These are phyloP conservation scores for Microcebus griseorufus DNA, from an alignment of 2,113 vertebrate genomes.

Conservation along the genomic window DNA sequence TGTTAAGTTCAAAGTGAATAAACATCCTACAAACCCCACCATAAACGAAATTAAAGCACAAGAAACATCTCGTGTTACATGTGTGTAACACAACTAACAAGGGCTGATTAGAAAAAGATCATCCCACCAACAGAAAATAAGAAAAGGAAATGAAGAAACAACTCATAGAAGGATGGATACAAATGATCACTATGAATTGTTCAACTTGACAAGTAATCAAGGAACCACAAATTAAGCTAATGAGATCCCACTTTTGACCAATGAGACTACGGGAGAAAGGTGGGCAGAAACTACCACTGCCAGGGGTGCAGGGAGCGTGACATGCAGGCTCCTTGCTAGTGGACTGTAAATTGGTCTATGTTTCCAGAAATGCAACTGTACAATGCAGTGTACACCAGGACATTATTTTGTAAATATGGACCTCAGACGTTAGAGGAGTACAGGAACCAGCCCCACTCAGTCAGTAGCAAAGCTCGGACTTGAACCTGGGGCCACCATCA, in stretches of 20 bases:
- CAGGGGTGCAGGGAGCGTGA: no score
- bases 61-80: not conserved
- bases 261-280: not conserved
- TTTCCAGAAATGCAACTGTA: not conserved
- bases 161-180: not conserved
- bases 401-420: not conserved
- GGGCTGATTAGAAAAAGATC: not conserved
- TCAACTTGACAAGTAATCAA: not conserved
- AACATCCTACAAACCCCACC: not conserved
- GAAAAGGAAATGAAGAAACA: not conserved
- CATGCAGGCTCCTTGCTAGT: rapidly evolving
- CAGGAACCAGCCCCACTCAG: not conserved
- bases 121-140: not conserved
- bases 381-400: not conserved
- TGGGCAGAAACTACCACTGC: rapidly evolving
- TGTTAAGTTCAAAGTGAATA: not conserved
- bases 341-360: rapidly evolving
- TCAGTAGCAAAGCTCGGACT: not conserved
- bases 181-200: not conserved
- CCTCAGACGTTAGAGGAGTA: not conserved
- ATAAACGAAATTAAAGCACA: slow-evolving; percentile 4
- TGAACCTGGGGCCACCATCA: not conserved
- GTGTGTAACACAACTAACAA: not conserved
- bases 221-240: not conserved
- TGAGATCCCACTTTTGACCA: not conserved